These are phyloP conservation scores for human DNA, from an alignment of 2,113 vertebrate species.

Conservation along the genomic window GRCh38 chr4:90694001-90694500, in stretches of 20 bases:
- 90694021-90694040: not conserved
- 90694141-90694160: not conserved
- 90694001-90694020: not conserved
- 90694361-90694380: not conserved
- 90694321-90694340: not conserved
- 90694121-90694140: not conserved
- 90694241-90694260: not conserved
- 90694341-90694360: not conserved
- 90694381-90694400: not conserved
- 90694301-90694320: not conserved
- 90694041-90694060: not conserved
- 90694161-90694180: not conserved
- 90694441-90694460: not conserved
- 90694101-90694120: not conserved
- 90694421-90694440: not conserved
- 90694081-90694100: not conserved
- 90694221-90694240: not conserved
- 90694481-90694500: not conserved
- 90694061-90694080: not conserved
- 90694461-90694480: not conserved
- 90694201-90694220: not conserved
- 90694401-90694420: not conserved
- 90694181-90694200: not conserved
- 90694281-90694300: not conserved
- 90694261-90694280: not conserved